A percentile compares a stretch with the other conserved stretches of the same genome.
phyloP scores from a whole-genome alignment of 2,888 invertebrate genomes.

The Clepsis dumicolana region DNA sequence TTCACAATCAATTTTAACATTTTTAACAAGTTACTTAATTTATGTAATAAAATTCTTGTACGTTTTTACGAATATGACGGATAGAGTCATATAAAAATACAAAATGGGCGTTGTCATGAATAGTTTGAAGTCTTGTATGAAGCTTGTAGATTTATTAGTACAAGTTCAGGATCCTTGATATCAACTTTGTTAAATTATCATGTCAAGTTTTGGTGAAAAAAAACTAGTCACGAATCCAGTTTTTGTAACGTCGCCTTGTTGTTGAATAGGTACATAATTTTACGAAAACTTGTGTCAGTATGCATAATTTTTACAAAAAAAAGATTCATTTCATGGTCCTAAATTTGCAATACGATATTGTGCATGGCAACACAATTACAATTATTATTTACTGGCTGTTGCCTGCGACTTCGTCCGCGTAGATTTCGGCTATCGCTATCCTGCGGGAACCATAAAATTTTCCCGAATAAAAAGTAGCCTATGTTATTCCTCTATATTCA shows the following conservation, averaged over 20 bases:
- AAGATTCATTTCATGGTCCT: no score
- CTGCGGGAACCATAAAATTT: no score
- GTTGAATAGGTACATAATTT: no score
- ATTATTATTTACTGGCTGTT: no score
- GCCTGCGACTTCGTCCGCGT: no score
- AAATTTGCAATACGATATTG: no score
- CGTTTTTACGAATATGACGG: constrained; percentile 9
- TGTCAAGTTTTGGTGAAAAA: constrained; percentile 28
- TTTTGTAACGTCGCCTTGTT: constrained; percentile 8
- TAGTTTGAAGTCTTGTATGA: constrained; percentile 24
- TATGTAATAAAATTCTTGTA: background rate
- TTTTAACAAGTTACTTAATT: constrained; percentile 9
- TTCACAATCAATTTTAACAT: constrained; percentile 18
- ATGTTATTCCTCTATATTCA: no score
- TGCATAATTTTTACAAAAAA: no score
- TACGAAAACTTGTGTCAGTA: no score
- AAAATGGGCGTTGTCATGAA: constrained; percentile 32
- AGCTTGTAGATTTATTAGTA: constrained; percentile 31
- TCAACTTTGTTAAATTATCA: constrained; percentile 23
- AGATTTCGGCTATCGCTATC: no score
- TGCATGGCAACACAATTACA: no score
- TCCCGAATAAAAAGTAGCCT: no score
- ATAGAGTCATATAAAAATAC: constrained; percentile 19
- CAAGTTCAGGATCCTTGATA: constrained; percentile 30
- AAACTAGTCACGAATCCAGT: constrained; percentile 29